Percentiles rank a stretch among this genome's conserved stretches.
Conservation (phyloP, 35 echinoderm and acorn worm genomes). For the Amphiura filiformis region DNA sequence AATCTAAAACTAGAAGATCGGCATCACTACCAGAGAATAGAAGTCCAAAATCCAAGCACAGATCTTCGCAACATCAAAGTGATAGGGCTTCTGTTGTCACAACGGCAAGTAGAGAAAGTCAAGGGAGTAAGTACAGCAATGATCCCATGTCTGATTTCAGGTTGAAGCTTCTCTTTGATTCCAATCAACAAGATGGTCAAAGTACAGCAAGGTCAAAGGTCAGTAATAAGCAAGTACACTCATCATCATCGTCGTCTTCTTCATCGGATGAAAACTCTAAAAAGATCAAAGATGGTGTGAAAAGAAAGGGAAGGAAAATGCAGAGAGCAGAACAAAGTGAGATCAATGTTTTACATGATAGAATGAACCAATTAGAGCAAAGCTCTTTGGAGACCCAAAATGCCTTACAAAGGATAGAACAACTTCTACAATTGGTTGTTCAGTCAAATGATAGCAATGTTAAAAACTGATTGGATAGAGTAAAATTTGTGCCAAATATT, state of each 20-base stretch:
- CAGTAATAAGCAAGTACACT: neutral
- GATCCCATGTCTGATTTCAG: neutral
- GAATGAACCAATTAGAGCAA: slow-evolving; percentile 14
- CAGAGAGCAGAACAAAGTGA: neutral
- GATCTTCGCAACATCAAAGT: neutral
- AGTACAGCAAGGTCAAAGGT: neutral
- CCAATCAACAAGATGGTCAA: neutral
- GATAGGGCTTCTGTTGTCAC: neutral
- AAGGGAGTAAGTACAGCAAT: neutral
- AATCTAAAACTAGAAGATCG: neutral
- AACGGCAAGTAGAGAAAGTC: neutral
- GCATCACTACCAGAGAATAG: neutral
- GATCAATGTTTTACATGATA: neutral
- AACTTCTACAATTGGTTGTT: neutral
- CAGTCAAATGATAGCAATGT: neutral
- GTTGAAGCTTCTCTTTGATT: neutral
- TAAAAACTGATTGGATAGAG: too few relatives aligned
- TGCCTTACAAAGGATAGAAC: slow-evolving; percentile 1
- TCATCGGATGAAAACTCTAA: neutral
- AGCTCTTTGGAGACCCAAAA: neutral
- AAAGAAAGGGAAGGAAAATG: too few relatives aligned
- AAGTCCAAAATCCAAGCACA: neutral
- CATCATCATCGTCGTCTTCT: neutral
- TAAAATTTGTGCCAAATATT: too few relatives aligned
- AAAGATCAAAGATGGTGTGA: neutral